Evolutionary conservation across 2,888 invertebrate genomes (phyloP).

Genomic region (Oligia fasciuncula): DNA sequence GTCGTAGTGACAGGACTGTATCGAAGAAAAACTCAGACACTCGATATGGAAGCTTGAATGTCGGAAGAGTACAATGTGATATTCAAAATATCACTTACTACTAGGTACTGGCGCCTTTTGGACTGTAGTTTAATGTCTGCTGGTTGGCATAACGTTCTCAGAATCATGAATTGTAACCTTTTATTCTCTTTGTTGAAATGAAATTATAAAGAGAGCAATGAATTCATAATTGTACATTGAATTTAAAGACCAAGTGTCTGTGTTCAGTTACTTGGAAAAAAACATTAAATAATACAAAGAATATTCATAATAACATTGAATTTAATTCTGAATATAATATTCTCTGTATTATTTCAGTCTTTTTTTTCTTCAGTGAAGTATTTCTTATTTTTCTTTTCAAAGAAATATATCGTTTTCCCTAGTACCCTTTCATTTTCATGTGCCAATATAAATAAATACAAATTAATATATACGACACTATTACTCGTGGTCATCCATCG

Average conservation of each 20-base stretch:
- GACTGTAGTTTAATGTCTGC: neutral
- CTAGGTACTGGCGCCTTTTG: neutral
- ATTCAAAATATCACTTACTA: slow-evolving; percentile 33
- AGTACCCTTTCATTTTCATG: neutral
- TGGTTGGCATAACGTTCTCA: neutral
- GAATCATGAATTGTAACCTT: slow-evolving; percentile 1
- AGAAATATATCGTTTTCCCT: neutral
- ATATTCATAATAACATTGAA: neutral
- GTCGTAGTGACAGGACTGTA: slow-evolving; percentile 36
- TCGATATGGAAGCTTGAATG: slow-evolving; percentile 25
- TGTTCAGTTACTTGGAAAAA: neutral
- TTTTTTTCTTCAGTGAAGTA: too few species aligned
- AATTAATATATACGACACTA: neutral
- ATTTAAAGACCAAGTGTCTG: neutral
- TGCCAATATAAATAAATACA: neutral
- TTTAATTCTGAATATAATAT: neutral
- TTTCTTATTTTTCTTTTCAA: neutral
- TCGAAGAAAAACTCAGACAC: slow-evolving; percentile 26
- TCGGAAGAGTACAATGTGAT: slow-evolving; percentile 12
- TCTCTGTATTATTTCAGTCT: neutral
- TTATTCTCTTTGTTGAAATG: neutral
- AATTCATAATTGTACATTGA: neutral
- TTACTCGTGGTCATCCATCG: slow-evolving; percentile 20
- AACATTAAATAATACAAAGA: neutral
- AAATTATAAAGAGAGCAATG: neutral